Evolutionary conservation across 2,888 invertebrate species (phyloP), one percentile per base, ranked within the genome.

Genomic region (Belgica antarctica): DNA sequence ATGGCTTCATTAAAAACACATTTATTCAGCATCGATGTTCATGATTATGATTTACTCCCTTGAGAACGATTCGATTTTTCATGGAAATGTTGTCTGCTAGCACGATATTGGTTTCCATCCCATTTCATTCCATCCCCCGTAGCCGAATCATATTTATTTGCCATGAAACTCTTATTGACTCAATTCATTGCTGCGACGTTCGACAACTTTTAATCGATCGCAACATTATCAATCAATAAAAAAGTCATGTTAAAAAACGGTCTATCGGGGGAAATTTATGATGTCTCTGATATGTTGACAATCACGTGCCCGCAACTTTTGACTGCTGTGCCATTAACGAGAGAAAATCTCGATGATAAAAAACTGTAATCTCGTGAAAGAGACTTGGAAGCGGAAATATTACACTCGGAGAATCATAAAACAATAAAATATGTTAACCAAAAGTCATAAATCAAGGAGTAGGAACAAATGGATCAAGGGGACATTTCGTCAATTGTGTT

Each of bases 171-270:
- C 59, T 59, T 27, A 59, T 59, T 59, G 59, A 59, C 59, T 59
- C 19, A 62, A 62, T 62, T 62, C 34, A 31, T 62, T 15, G 28
- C 31, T 34, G 7, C 25, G 2, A 7, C 1, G 27, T 4, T 17
- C 15, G 62, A 15, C 62, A 28, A 27, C 19, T 62, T 62, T 59
- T 59, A 59, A 59, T 59, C 59, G 59, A 59, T 59, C 25, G 12
- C n/a, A 59, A 25, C 59, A 27, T 62, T 62, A 62, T 62, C 62
- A 62, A 62, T 62, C 62, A 62, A 62, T 62, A 62, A 62, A 62
- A 62, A 62, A 46, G 46, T 46, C 46, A n/a, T 46, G 46, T 46
- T n/a, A 46, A 46, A 46, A 46, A 46, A 46, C 15, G 8, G 12
- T 7, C 46, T 46, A 7, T 7, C 34, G 15, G 4, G n/a, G 46